These are phyloP conservation scores for Macrotis lagotis DNA, from an alignment of 2,113 vertebrate genomes.

Conservation along the genomic window DNA sequence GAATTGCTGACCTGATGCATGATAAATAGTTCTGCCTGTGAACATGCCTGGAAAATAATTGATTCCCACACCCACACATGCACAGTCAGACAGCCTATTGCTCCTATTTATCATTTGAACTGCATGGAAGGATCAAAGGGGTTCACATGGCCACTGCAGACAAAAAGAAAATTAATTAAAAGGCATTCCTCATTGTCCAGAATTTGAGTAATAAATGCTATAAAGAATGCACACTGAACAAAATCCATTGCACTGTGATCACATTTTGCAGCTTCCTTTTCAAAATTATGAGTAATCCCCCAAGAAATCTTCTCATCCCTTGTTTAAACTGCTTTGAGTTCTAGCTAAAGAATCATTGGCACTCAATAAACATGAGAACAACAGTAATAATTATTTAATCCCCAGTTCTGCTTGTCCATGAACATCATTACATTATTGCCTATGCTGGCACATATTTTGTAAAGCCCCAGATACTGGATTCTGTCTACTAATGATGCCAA, in stretches of 20 bases:
- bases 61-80: background rate
- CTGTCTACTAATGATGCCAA: slow-evolving; percentile 24
- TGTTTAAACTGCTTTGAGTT: slow-evolving; percentile 7
- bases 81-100: slow-evolving; percentile 48
- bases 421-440: background rate
- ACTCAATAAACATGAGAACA: background rate
- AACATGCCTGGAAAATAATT: slow-evolving; percentile 55
- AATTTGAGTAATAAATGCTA: slow-evolving; percentile 65
- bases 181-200: slow-evolving; percentile 66
- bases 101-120: slow-evolving; percentile 57
- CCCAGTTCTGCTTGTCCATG: slow-evolving; percentile 9
- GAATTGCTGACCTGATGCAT: slow-evolving; percentile 59
- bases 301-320: background rate
- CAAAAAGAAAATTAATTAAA: slow-evolving; percentile 73
- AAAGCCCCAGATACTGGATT: slow-evolving; percentile 6
- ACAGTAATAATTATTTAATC: slow-evolving; percentile 34
- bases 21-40: slow-evolving; percentile 52
- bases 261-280: slow-evolving; percentile 52
- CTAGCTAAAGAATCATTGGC: background rate
- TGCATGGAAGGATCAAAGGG: slow-evolving; percentile 29
- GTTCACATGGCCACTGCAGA: slow-evolving; percentile 59
- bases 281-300: slow-evolving; percentile 16
- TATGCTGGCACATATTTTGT: slow-evolving; percentile 7
- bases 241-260: slow-evolving; percentile 28
- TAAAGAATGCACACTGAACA: slow-evolving; percentile 16